These are phyloP conservation scores for Hypothenemus hampei DNA, from an alignment of 1,140 invertebrate species.

Conservation along the genomic window DNA sequence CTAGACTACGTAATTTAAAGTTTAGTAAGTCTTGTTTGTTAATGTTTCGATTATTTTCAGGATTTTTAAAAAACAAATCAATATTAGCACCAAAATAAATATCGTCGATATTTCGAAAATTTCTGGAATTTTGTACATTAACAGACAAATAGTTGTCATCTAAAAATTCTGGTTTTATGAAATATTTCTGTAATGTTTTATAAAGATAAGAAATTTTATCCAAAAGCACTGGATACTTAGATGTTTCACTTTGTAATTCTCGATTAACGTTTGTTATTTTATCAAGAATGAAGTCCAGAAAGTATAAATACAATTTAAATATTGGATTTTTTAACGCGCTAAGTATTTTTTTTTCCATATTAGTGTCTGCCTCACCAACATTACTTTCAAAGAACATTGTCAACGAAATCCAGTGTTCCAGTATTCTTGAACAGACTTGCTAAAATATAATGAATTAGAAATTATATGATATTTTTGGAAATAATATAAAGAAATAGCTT, in stretches of 20 bases:
- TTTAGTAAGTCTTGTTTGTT: conserved; percentile 1
- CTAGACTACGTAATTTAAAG: background rate
- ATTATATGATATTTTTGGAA: background rate
- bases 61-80: background rate
- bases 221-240: conserved; percentile 9
- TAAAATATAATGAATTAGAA: conserved; percentile 4
- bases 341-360: background rate
- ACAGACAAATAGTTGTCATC: background rate
- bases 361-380: conserved; percentile 2
- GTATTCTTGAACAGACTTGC: conserved; percentile 1
- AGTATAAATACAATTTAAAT: conserved; percentile 17
- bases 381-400: conserved; percentile 6
- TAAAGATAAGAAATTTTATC: conserved; percentile 3
- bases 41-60: background rate
- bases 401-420: conserved; percentile 19
- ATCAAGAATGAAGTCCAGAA: conserved; percentile 12
- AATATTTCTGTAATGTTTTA: background rate
- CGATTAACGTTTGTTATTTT: conserved; percentile 15
- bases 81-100: conserved; percentile 9
- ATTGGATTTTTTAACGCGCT: conserved; percentile 14
- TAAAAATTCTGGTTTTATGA: background rate
- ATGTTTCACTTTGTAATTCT: conserved; percentile 9
- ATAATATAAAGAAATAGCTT: background rate
- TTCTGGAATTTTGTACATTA: background rate
- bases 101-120: background rate